phyloP scores from a whole-genome alignment of 1,140 invertebrate species.

The Euura lappo region DNA sequence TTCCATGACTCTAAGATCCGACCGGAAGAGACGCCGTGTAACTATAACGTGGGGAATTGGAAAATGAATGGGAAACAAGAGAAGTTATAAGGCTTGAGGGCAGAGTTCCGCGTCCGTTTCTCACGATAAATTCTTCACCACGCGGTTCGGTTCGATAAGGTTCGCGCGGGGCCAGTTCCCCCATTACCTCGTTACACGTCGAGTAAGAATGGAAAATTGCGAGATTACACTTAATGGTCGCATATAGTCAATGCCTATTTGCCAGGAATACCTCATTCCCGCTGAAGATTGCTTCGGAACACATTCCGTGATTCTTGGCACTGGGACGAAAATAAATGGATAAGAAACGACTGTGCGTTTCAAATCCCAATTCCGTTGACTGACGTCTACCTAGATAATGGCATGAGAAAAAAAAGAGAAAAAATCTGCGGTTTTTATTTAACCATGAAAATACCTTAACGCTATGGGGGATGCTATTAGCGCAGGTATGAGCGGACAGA shows the following conservation, averaged over 20 bases:
- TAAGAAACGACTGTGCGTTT: neutral
- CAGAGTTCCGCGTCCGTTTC: too few relatives aligned
- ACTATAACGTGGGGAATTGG: too few relatives aligned
- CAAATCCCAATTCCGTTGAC: too few relatives aligned
- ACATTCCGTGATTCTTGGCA: neutral
- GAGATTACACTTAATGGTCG: neutral
- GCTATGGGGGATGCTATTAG: neutral
- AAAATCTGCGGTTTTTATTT: neutral
- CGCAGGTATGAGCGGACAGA: neutral
- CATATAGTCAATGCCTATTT: neutral
- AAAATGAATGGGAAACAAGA: too few relatives aligned
- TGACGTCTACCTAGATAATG: too few relatives aligned
- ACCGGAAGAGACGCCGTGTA: too few relatives aligned
- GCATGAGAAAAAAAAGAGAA: too few relatives aligned
- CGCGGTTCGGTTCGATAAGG: neutral
- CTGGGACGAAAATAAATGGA: neutral
- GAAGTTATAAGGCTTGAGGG: too few relatives aligned
- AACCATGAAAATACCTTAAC: neutral
- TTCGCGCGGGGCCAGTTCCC: neutral
- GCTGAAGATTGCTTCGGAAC: neutral
- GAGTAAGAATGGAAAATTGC: slow-evolving; percentile 5
- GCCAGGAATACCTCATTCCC: neutral
- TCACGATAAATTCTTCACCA: too few relatives aligned
- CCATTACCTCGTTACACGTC: slow-evolving; percentile 4
- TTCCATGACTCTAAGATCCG: too few relatives aligned